Evolutionary conservation across 1,140 invertebrate species (phyloP), one percentile per base, ranked within the genome.

Genomic region (Orius insidiosus): DNA sequence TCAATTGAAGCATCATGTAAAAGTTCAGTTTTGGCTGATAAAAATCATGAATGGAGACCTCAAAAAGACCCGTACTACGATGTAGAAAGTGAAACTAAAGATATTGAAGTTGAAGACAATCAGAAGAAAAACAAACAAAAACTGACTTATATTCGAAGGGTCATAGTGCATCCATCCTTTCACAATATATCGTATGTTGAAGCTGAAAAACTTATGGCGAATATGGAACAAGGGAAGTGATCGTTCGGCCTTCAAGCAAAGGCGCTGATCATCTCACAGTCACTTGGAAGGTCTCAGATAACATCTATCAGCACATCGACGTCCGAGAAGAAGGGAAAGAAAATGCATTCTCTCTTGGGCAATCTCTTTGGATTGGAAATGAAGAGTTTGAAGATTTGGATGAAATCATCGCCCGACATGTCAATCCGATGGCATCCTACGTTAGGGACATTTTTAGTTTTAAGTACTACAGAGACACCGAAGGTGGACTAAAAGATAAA

Each of bases 321-420:
- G 78, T 99, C 0, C 66, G 76, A 16, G 96, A 99, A 65, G 81
- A 95, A 61, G 88, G 89, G 7, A 99, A 99, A 67, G 85, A 90
- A 56, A 97, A 98, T 60, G 80, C 81, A 0, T 98, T 98, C 59
- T 93, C 89, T 36, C 64, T 99, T 13, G 95, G 96, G 16, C 75
- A 78, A 52, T 79, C 78, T 37, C 64, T 99, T 0, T 83, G 78
- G 75, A 95, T 96, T 51, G 79, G 78, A 9, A 77, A 71, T 45
- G 85, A 86, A 57, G 85, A 94, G 57, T 98, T 93, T 65, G 95
- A 99, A 69, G 95, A 98, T 67, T 64, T 98, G 10, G 95, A 99
- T 66, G 95, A 99, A 80, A 99, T 99, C 38, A 88, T 98, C 32
- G 93, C 94, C 0, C 74, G 93, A 8, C 76, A 95, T 63, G 79